Conservation (phyloP, 1,140 invertebrate genomes). For the Paramacrobiotus metropolitanus region DNA sequence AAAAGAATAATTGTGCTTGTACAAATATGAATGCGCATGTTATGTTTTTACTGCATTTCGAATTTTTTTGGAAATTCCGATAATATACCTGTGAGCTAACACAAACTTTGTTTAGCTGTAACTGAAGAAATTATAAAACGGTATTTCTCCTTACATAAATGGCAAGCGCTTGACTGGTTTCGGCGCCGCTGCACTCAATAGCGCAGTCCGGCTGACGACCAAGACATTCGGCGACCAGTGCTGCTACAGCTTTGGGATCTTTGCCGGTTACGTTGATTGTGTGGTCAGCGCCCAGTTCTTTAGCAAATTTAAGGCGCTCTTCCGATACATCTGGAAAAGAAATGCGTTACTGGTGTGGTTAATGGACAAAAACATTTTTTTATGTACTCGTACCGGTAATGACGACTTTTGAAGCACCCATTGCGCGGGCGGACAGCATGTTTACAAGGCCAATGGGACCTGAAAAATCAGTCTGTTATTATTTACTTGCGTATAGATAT, state of each 20-base stretch:
- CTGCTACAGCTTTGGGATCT: constrained; percentile 15
- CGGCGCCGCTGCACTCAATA: constrained; percentile 59
- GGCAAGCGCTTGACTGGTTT: constrained; percentile 45
- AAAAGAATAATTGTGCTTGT: neutral
- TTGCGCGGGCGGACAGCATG: constrained; percentile 56
- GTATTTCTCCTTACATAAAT: constrained; percentile 49
- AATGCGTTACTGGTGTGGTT: too few species aligned
- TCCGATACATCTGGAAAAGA: constrained; percentile 43
- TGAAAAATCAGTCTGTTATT: too few species aligned
- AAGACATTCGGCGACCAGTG: neutral
- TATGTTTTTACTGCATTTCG: too few species aligned
- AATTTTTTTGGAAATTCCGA: too few species aligned
- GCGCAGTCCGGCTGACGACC: constrained; percentile 29
- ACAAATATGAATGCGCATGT: too few species aligned
- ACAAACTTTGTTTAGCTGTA: too few species aligned
- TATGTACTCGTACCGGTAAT: constrained; percentile 48
- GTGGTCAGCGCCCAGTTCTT: constrained; percentile 51
- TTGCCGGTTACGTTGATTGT: constrained; percentile 32
- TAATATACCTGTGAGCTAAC: too few species aligned
- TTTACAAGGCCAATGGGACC: constrained; percentile 68
- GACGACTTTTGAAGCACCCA: constrained; percentile 56
- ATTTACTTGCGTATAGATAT: too few species aligned
- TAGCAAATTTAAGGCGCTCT: constrained; percentile 47
- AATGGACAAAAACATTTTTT: too few species aligned
- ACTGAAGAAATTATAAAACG: too few species aligned